phyloP scores from a whole-genome alignment of 2,888 invertebrate genomes.

The Pandemis corylana region DNA sequence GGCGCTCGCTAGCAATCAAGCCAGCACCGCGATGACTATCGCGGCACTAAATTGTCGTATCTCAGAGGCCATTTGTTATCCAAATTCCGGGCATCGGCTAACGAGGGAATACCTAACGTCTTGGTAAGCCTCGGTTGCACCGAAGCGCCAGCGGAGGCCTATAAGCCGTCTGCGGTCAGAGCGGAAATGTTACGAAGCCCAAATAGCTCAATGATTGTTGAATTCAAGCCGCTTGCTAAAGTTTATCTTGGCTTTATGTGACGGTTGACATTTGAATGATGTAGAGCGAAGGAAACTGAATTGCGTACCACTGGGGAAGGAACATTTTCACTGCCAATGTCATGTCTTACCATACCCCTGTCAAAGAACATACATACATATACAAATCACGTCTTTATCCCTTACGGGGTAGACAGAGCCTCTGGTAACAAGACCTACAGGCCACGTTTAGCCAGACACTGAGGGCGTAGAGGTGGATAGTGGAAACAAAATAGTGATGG shows the following conservation, averaged over 20 bases:
- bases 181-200: background rate
- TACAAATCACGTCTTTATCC: too few species aligned
- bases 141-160: background rate
- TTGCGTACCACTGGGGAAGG: too few species aligned
- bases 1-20: conserved; percentile 23
- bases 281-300: background rate
- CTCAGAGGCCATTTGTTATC: conserved; percentile 32
- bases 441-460: too few species aligned
- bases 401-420: too few species aligned
- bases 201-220: conserved; percentile 10
- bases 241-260: background rate
- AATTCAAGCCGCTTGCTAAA: background rate
- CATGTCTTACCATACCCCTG: too few species aligned
- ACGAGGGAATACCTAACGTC: conserved; percentile 10
- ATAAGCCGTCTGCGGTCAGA: conserved; percentile 17
- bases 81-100: conserved; percentile 16
- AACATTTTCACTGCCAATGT: too few species aligned
- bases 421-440: too few species aligned
- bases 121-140: conserved; percentile 5
- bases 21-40: conserved; percentile 18
- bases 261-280: background rate
- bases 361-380: too few species aligned
- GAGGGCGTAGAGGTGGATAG: too few species aligned
- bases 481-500: too few species aligned
- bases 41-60: conserved; percentile 30